Conservation (phyloP, 1,140 invertebrate species). For the Cecropterus lyciades region DNA sequence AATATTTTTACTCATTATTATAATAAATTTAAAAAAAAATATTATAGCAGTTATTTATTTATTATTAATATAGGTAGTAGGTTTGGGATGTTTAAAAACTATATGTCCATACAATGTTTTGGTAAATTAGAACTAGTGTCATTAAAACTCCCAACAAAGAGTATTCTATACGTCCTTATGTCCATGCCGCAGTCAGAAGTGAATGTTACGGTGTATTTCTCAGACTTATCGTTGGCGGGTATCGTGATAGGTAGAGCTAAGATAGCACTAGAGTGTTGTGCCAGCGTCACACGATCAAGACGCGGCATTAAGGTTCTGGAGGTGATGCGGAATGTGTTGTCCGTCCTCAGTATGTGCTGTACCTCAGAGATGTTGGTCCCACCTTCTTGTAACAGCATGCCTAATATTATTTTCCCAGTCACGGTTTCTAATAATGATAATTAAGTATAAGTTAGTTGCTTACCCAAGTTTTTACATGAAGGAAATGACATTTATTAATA, state of each 20-base stretch:
- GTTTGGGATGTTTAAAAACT: no score
- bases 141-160: slow-evolving; percentile 55
- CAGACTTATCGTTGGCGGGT: slow-evolving; percentile 57
- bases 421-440: slow-evolving; percentile 55
- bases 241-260: slow-evolving; percentile 63
- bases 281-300: slow-evolving; percentile 53
- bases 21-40: no score
- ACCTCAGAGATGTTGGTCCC: slow-evolving; percentile 68
- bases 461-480: no score
- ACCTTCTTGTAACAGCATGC: slow-evolving; percentile 64
- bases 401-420: slow-evolving; percentile 66
- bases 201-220: slow-evolving; percentile 66
- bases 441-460: no score
- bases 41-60: no score
- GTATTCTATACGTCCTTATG: slow-evolving; percentile 68
- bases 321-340: slow-evolving; percentile 57
- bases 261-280: slow-evolving; percentile 56
- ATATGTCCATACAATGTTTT: not conserved
- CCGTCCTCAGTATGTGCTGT: slow-evolving; percentile 62
- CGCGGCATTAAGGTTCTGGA: slow-evolving; percentile 57
- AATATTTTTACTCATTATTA: no score
- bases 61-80: no score
- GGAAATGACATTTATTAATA: no score
- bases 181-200: slow-evolving; percentile 77
- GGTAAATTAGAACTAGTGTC: slow-evolving; percentile 12